Evolutionary conservation across 2,113 vertebrate species (phyloP), one percentile per base, ranked within the genome.

Genomic region (Gnathonemus echidnorhynchus): DNA sequence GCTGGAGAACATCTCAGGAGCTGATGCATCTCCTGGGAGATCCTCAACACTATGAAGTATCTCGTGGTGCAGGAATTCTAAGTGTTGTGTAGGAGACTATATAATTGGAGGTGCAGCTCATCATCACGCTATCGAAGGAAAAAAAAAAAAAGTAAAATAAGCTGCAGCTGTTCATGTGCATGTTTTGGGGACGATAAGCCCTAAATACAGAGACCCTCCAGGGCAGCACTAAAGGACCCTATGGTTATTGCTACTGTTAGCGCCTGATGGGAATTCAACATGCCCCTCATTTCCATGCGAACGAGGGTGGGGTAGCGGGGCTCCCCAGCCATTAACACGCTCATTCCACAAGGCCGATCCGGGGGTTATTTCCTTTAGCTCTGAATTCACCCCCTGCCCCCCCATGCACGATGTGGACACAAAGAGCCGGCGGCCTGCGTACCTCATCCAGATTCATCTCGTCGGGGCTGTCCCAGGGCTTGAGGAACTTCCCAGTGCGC

Each of bases 401-500:
- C 42, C 80, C 39, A 39, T 53, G 10, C 58, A 3, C 3, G 24
- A 62, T 17, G 52, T 3, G 35, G 24, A 87, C 35, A 87, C n/a
- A 5, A 53, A 3, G 35, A 13, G 48, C n/a, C 27, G 45, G 49
- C 66, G 9, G 17, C 42, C 50, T 90, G 92, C 91, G 2, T 96
- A 99, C 98, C 98, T 99, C 98, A 92, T 99, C 98, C 92, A 99
- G 94, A 93, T 99, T 98, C 98, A 99, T 99, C 94, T 99, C 98
- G 92, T 99, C 98, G 0, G 98, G 98, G 94, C 95, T 99, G 91
- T 99, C 98, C 97, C 97, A 98, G 10, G 96, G 98, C 93, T 98
- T 99, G 93, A 97, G 94, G 93, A 99, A 99, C 94, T 99, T 99
- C 90, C 98, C 98, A 52, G 94, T 92, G 15, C 97, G 97, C 92